Evolutionary conservation across 2,113 vertebrate species (phyloP), one percentile per base, ranked within the genome.

Genomic region (Saccopteryx leptura): DNA sequence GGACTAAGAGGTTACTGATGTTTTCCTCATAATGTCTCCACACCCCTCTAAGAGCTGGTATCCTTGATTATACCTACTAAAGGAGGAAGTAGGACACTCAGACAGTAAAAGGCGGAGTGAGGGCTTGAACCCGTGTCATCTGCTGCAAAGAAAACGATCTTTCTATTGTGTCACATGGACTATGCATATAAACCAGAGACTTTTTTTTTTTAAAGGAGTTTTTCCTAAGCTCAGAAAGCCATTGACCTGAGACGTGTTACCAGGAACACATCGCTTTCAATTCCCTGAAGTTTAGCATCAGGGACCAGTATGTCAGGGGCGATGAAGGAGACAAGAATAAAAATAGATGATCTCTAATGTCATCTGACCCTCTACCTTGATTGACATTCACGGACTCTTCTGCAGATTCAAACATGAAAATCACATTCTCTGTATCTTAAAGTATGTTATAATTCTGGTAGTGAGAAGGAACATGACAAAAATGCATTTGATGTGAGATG

Each of bases 181-280:
- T 74, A 31, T 83, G 86, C 48, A 17, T 74, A 46, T 19, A 83
- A 76, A 80, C 72, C 26, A 79, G 33, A 65, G 39, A 18, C 48
- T 81, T 88, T 39, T 39, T 39, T 39, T 39, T 39, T 39, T 39
- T 14, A n/a, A 63, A 58, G 14, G 26, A 65, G 31, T 33, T 71
- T 18, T 54, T 75, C 52, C 79, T 7, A 18, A 33, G 18, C n/a
- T 68, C 82, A 66, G 89, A 86, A 92, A 88, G 26, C 89, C 86
- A 71, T 21, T 90, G 93, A 23, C 88, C 63, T 50, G 85, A 69
- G 61, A 33, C 60, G 80, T 50, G 13, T 72, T 26, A 68, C 48
- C 60, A 90, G 71, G 54, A 93, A 75, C 0, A 46, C n/a, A n/a
- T 76, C 87, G 79, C 86, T 81, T 83, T 93, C 28, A 61, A 23